Conservation (phyloP, 2,888 invertebrate species). For the Corythucha ciliata region DNA sequence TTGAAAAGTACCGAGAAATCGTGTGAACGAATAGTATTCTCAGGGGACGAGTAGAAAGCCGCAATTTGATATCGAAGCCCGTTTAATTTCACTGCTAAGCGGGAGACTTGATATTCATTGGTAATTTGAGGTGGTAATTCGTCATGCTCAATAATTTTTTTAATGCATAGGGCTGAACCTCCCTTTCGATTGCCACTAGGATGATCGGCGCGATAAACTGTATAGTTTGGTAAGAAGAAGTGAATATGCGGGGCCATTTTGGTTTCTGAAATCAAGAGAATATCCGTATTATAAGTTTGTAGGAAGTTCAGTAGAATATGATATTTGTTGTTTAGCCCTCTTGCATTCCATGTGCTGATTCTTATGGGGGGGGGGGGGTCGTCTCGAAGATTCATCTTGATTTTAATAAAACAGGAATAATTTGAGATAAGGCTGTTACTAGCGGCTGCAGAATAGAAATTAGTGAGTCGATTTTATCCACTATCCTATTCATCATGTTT, state of each 20-base stretch:
- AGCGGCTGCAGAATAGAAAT: slow-evolving; percentile 2
- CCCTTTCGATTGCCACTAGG: slow-evolving; percentile 3
- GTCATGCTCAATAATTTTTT: neutral
- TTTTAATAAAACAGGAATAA: slow-evolving; percentile 4
- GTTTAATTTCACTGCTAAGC: too few species aligned
- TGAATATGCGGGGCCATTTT: slow-evolving; percentile 1
- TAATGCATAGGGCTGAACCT: neutral
- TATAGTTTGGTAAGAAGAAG: neutral
- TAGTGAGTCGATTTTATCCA: slow-evolving; percentile 12
- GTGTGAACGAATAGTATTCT: neutral
- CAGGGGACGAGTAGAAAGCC: slow-evolving; percentile 8
- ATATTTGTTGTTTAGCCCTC: slow-evolving; percentile 5
- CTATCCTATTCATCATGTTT: neutral
- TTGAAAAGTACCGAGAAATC: neutral
- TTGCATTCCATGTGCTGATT: slow-evolving; percentile 14
- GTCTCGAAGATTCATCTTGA: slow-evolving; percentile 9
- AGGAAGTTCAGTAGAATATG: slow-evolving; percentile 1
- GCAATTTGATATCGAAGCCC: slow-evolving; percentile 7
- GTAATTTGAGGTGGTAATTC: neutral
- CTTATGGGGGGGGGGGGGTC: neutral
- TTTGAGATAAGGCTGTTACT: slow-evolving; percentile 6
- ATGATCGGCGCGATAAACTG: slow-evolving; percentile 10
- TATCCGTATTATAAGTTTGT: slow-evolving; percentile 4
- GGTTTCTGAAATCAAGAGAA: slow-evolving; percentile 5
- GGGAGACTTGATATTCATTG: too few species aligned